Percentiles rank a stretch among this genome's conserved stretches.
Evolutionary conservation across 1,140 invertebrate species (phyloP).

Genomic region (Latrodectus geometricus): DNA sequence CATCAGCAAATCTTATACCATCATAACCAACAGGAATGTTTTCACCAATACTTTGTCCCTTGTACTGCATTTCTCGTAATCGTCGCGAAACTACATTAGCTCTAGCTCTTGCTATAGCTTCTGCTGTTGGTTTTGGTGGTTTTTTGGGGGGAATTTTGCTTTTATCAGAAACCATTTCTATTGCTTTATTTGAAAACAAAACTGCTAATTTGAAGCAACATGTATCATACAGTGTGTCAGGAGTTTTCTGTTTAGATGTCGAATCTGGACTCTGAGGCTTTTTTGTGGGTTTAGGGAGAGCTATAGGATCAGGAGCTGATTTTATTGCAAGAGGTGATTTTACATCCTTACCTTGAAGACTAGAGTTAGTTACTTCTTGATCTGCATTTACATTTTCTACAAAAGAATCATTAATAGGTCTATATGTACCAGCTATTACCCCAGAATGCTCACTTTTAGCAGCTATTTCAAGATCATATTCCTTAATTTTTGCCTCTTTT

Average conservation of each 20-base stretch:
- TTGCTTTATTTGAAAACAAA: slow-evolving; percentile 46
- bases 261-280: background rate
- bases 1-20: slow-evolving; percentile 56
- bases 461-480: slow-evolving; percentile 40
- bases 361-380: background rate
- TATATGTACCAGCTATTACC: slow-evolving; percentile 16
- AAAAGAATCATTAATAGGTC: slow-evolving; percentile 16
- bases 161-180: slow-evolving; percentile 51
- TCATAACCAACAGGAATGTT: slow-evolving; percentile 49
- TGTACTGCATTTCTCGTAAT: background rate
- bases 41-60: slow-evolving; percentile 36
- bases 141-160: slow-evolving; percentile 40
- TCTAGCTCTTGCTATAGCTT: slow-evolving; percentile 51
- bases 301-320: background rate
- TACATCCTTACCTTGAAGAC: background rate
- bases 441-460: slow-evolving; percentile 17
- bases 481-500: slow-evolving; percentile 7
- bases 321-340: background rate
- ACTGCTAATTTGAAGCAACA: slow-evolving; percentile 44
- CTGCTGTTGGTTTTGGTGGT: slow-evolving; percentile 52
- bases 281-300: background rate
- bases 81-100: slow-evolving; percentile 32
- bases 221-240: slow-evolving; percentile 50
- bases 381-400: background rate
- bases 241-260: background rate